phyloP scores from a whole-genome alignment of 2,113 vertebrate genomes.

The Eonycteris spelaea region DNA sequence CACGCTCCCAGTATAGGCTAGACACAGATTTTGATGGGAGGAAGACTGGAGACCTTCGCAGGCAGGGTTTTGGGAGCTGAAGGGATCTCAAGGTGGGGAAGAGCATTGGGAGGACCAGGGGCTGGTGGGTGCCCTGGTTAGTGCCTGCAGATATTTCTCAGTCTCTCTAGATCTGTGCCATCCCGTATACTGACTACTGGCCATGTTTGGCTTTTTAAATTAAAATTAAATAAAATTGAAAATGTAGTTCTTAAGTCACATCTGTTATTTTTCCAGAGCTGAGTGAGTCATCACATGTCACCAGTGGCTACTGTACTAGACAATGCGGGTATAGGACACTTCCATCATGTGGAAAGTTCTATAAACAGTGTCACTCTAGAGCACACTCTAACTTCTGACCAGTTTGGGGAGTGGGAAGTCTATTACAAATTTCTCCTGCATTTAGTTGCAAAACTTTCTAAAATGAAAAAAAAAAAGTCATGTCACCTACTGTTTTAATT shows the following conservation, averaged over 20 bases:
- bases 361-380: background rate
- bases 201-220: background rate
- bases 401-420: background rate
- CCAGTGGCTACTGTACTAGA: background rate
- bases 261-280: background rate
- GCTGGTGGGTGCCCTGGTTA: background rate
- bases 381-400: background rate
- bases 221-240: background rate
- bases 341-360: background rate
- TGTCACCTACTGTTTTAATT: background rate
- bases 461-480: background rate
- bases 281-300: accelerated
- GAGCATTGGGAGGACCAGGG: background rate
- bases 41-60: background rate
- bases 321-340: background rate
- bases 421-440: background rate
- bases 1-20: background rate
- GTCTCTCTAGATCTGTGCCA: background rate
- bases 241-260: background rate
- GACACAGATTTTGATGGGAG: background rate
- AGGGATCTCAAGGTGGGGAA: background rate
- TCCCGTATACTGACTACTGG: background rate
- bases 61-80: background rate
- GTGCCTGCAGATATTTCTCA: background rate
- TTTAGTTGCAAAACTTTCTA: background rate